Percentiles rank a stretch among this genome's conserved stretches.
phyloP scores from a whole-genome alignment of 2,113 vertebrate species.

The Nyctereutes procyonoides region DNA sequence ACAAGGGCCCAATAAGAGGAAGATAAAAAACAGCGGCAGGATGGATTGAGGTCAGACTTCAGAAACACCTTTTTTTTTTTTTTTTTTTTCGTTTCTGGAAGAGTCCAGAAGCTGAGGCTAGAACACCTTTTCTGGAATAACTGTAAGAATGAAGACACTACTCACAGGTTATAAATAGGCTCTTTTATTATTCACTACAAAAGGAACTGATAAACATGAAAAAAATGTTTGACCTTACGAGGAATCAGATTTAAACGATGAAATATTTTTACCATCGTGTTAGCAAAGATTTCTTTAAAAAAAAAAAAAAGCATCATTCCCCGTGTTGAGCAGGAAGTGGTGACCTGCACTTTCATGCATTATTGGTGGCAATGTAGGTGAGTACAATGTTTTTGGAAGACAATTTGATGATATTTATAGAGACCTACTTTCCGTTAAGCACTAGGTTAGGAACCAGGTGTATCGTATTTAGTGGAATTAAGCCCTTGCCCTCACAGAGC shows the following conservation, averaged over 20 bases:
- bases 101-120: background rate
- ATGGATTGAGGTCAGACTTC: background rate
- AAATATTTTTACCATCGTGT: background rate
- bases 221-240: background rate
- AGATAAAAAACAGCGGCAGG: background rate
- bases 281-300: background rate
- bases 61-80: background rate
- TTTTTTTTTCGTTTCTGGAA: background rate
- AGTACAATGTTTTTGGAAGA: background rate
- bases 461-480: background rate
- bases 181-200: background rate
- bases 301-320: background rate
- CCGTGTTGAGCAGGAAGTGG: background rate
- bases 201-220: background rate
- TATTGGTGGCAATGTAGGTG: background rate
- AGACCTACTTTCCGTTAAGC: background rate
- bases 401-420: background rate
- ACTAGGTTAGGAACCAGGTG: background rate
- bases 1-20: background rate
- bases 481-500: background rate
- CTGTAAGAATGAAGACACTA: background rate
- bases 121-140: background rate
- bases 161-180: background rate
- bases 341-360: fast-evolving
- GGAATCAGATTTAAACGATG: background rate